Evolutionary conservation across 2,113 vertebrate genomes (phyloP).

Genomic region (Bucco capensis): DNA sequence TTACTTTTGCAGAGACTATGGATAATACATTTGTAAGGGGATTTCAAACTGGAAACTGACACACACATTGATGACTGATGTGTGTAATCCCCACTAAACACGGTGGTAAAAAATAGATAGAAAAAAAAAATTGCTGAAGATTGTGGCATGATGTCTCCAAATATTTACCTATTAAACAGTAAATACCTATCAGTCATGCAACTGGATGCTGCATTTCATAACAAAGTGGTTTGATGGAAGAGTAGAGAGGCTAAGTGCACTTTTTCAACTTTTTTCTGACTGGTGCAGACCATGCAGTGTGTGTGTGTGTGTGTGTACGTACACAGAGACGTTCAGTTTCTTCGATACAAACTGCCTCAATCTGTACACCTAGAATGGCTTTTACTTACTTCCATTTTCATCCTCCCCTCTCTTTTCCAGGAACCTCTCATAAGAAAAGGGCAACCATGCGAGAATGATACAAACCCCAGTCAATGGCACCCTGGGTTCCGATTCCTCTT

Average conservation of each 20-base stretch:
- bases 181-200: slow-evolving; percentile 36
- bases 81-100: background rate
- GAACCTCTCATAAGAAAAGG: slow-evolving; percentile 74
- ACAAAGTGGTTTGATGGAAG: slow-evolving; percentile 65
- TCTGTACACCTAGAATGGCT: slow-evolving; percentile 70
- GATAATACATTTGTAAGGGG: background rate
- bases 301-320: slow-evolving; percentile 47
- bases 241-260: slow-evolving; percentile 54
- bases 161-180: background rate
- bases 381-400: slow-evolving; percentile 79
- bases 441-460: slow-evolving; percentile 74
- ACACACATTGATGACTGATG: background rate
- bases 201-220: slow-evolving; percentile 56
- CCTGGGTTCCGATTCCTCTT: slow-evolving; percentile 68
- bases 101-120: background rate
- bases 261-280: slow-evolving; percentile 42
- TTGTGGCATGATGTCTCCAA: background rate
- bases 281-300: slow-evolving; percentile 71
- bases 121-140: background rate
- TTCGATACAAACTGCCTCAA: slow-evolving; percentile 66
- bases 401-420: slow-evolving; percentile 76
- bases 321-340: slow-evolving; percentile 60
- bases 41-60: slow-evolving; percentile 31
- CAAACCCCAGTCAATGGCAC: slow-evolving; percentile 74
- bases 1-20: background rate